A percentile compares a stretch with the other conserved stretches of the same genome.
Conservation (phyloP, 2,888 invertebrate species). For the Trachelus tabidus region DNA sequence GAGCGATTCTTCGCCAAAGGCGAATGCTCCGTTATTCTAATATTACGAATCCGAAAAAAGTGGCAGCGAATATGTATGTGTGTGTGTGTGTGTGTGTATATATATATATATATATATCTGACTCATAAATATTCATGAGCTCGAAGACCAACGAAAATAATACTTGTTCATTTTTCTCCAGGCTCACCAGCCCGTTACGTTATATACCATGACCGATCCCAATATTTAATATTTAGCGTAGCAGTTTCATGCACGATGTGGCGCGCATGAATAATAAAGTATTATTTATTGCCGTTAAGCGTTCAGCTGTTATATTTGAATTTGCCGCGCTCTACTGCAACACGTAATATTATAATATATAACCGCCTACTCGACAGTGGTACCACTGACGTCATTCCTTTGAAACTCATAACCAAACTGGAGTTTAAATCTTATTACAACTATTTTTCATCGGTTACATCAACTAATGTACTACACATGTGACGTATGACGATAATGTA, state of each 20-base stretch:
- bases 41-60: neutral
- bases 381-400: neutral
- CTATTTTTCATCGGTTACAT: neutral
- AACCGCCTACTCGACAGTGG: neutral
- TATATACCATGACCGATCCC: neutral
- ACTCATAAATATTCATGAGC: neutral
- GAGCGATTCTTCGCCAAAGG: neutral
- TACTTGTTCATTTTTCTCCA: neutral
- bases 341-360: neutral
- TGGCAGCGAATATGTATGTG: neutral
- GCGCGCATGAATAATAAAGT: neutral
- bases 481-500: too few species aligned
- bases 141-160: neutral
- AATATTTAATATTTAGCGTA: neutral
- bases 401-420: neutral
- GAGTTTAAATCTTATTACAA: neutral
- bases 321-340: neutral
- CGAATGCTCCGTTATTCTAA: neutral
- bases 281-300: neutral
- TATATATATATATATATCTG: neutral
- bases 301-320: neutral
- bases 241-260: constrained; percentile 2
- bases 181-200: neutral
- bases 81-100: too few species aligned
- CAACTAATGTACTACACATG: neutral